phyloP scores from a whole-genome alignment of 2,888 invertebrate genomes.

The Salticus scenicus region DNA sequence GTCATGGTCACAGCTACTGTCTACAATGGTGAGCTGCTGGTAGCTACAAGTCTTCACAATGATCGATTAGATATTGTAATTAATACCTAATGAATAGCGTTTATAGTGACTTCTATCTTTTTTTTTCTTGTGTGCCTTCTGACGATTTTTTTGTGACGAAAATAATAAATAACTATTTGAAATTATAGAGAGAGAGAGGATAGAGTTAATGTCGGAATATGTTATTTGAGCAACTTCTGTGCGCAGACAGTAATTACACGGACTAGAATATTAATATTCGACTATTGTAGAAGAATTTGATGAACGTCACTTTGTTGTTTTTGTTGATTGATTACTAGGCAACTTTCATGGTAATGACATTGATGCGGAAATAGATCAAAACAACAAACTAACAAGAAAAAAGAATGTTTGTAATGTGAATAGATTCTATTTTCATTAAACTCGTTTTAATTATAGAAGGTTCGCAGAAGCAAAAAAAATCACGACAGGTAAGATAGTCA shows the following conservation, averaged over 20 bases:
- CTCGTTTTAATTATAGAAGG: neutral
- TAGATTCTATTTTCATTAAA: neutral
- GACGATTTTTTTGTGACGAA: conserved; percentile 9
- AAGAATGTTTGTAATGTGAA: neutral
- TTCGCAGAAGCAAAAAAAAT: neutral
- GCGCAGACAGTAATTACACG: neutral
- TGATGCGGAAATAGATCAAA: neutral
- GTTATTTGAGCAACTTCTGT: neutral
- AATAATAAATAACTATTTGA: conserved; percentile 1
- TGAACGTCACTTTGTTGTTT: neutral
- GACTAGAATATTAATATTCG: neutral
- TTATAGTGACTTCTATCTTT: too few species aligned
- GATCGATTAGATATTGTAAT: conserved; percentile 15
- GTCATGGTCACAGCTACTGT: neutral
- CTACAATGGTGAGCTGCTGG: neutral
- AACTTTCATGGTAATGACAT: neutral
- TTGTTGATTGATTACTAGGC: neutral
- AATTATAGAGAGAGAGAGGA: neutral
- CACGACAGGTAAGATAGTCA: too few species aligned
- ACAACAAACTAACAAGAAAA: too few species aligned
- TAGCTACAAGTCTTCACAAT: neutral
- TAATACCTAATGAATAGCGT: conserved; percentile 7
- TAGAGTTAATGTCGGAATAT: neutral
- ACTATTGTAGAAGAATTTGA: neutral
- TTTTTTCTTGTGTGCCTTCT: neutral